Base-by-base conservation (phyloP, 30 jellyfish, hydroid and myxozoan genomes). In the Nemopilema nomurai region DNA sequence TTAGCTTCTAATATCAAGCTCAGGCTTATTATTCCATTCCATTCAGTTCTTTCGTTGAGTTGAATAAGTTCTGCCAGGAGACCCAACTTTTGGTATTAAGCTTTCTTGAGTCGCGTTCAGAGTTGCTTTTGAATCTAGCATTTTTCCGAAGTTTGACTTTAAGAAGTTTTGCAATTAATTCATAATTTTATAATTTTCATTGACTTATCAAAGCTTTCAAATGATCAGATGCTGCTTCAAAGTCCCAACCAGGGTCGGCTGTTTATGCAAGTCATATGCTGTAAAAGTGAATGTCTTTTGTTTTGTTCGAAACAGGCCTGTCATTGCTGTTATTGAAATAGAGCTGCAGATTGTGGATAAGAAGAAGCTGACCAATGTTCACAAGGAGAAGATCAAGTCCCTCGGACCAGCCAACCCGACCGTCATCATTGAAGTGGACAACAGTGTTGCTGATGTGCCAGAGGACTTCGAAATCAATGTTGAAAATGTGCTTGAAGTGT, bases 321-420 rank as follows among this genome's bases (percentile, higher is more conserved):
- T 95, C 26, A 90, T 95, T 51, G 99, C 97, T 28, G 88, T 82
- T 29, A 73, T 90, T 30, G 98, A 90, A 50, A 87, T 95, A 28
- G 98, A 95, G 32, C 71, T 95, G 4, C 98, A 95, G 62, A 64
- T 49, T 4, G 96, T 89, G 30, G 82, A 79, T 33, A 70, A 66
- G 75, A 62, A 67, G 26, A 95, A 83, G 74, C 79, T 95, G 32
- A 83, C 63, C 28, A 67, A 82, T 63, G 91, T 90, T 28, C 99
- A 95, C 50, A 62, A 79, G 0, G 97, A 87, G 30, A 83, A 69
- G 63, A 65, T 89, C 25, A 79, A 77, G 62, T 86, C 96, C 51
- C 82, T 85, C 53, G 99, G 97, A 20, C 99, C 97, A 1, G 92
- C 94, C 0, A 97, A 95, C 65, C 97, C 99, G 21, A 95, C 99